These are phyloP conservation scores for Orthonychiurus folsomi DNA, from an alignment of 2,888 invertebrate genomes.

Conservation along the genomic window DNA sequence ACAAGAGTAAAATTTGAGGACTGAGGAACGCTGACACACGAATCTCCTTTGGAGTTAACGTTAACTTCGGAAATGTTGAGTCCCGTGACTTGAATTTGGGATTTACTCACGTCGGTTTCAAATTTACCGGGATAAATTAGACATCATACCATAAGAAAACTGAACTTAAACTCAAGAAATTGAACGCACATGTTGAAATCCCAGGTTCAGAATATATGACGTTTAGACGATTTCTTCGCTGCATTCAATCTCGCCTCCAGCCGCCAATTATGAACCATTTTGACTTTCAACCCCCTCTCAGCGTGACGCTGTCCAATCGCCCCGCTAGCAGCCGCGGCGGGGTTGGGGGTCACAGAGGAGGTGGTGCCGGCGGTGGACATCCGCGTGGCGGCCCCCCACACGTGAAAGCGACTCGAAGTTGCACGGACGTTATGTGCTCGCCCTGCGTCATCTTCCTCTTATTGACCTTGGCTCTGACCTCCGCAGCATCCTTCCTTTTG, in stretches of 20 bases:
- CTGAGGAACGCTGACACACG: too few species aligned
- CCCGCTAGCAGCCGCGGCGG: background rate
- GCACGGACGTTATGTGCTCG: slow-evolving; percentile 48
- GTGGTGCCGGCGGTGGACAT: background rate
- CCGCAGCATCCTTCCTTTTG: slow-evolving; percentile 68
- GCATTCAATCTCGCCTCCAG: too few species aligned
- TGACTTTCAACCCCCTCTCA: background rate
- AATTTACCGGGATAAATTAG: background rate
- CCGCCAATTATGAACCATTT: background rate
- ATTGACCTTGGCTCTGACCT: slow-evolving; percentile 55
- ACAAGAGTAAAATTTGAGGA: too few species aligned
- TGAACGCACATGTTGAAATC: background rate
- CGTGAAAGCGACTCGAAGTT: background rate
- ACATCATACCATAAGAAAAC: background rate
- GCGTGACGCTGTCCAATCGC: background rate
- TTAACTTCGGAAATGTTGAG: too few species aligned
- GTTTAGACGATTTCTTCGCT: too few species aligned
- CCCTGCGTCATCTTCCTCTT: slow-evolving; percentile 57
- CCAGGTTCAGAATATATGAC: too few species aligned
- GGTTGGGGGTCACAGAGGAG: background rate
- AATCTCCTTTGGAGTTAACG: too few species aligned
- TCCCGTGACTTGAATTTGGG: background rate
- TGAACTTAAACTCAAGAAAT: background rate
- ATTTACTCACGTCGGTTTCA: background rate
- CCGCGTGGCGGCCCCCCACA: background rate